Percentiles rank a stretch among this genome's conserved stretches.
These are phyloP conservation scores for Spodoptera exigua DNA, from an alignment of 2,888 invertebrate genomes.

Conservation along the genomic window DNA sequence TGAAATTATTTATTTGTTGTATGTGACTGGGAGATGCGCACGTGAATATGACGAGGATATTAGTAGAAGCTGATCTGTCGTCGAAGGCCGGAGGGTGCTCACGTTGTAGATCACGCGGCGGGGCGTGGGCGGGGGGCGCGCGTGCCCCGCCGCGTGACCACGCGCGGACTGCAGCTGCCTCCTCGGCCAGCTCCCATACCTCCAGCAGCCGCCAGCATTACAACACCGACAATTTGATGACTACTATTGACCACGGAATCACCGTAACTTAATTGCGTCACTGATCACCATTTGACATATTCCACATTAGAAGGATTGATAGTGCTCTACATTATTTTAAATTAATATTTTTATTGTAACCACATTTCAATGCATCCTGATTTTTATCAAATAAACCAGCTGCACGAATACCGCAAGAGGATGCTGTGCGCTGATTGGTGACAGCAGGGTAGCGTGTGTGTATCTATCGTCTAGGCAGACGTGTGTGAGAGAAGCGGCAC, in stretches of 20 bases:
- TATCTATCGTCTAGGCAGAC: constrained; percentile 14
- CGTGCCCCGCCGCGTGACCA: constrained; percentile 12
- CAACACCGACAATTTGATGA: too few relatives aligned
- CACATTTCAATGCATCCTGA: too few relatives aligned
- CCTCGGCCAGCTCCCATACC: constrained; percentile 17
- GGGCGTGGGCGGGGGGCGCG: constrained; percentile 17
- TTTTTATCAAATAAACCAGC: background rate
- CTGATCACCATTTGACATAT: too few relatives aligned
- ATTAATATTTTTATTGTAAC: too few relatives aligned
- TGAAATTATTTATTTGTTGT: too few relatives aligned
- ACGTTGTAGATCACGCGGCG: constrained; percentile 50
- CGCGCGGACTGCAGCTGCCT: constrained; percentile 21
- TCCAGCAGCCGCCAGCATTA: too few relatives aligned
- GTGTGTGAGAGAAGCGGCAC: constrained; percentile 28
- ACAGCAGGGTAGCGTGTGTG: constrained; percentile 13
- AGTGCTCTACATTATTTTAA: too few relatives aligned
- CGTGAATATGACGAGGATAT: constrained; percentile 41
- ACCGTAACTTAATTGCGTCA: background rate
- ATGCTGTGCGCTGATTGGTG: constrained; percentile 3
- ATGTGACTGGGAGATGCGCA: constrained; percentile 20
- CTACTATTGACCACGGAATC: background rate
- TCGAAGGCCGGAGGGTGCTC: constrained; percentile 54
- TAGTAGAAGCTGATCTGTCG: constrained; percentile 42
- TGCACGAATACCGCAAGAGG: constrained; percentile 10
- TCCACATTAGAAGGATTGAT: too few relatives aligned